These are phyloP conservation scores for Sphenopsis melanotis DNA, from an alignment of 2,797 vertebrate species.

Conservation along the genomic window DNA sequence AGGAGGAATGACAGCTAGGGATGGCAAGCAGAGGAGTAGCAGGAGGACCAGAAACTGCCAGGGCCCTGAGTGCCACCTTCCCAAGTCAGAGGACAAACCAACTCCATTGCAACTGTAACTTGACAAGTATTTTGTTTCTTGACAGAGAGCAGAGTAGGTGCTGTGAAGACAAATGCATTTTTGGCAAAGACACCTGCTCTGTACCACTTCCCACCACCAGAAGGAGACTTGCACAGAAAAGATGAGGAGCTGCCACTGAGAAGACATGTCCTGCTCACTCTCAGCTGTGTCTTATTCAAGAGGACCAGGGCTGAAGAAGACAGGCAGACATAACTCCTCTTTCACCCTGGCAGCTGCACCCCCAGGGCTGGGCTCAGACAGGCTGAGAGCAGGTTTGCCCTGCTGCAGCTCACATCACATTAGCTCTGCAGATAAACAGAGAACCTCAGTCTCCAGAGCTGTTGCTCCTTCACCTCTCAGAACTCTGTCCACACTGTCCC, in stretches of 20 bases:
- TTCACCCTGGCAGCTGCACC: neutral
- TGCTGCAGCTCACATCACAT: neutral
- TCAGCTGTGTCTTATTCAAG: neutral
- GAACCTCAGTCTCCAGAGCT: neutral
- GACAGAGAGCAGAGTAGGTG: neutral
- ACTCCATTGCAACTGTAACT: neutral
- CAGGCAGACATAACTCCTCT: neutral
- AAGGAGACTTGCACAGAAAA: neutral
- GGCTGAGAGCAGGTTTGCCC: neutral
- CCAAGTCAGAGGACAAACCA: neutral
- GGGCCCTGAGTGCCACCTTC: neutral
- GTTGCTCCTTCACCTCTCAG: neutral
- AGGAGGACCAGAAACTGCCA: neutral
- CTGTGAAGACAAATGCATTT: neutral
- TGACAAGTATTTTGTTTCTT: neutral
- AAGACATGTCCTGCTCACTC: accelerated
- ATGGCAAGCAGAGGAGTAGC: neutral
- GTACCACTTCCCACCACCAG: neutral
- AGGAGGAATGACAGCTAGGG: neutral
- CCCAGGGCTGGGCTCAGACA: neutral
- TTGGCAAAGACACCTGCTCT: neutral
- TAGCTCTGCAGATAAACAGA: neutral
- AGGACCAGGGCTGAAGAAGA: neutral
- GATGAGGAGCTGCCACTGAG: accelerated
- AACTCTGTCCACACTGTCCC: neutral